Conservation (phyloP, 53 echinoderm and acorn worm genomes). For the Zoroaster sp. region DNA sequence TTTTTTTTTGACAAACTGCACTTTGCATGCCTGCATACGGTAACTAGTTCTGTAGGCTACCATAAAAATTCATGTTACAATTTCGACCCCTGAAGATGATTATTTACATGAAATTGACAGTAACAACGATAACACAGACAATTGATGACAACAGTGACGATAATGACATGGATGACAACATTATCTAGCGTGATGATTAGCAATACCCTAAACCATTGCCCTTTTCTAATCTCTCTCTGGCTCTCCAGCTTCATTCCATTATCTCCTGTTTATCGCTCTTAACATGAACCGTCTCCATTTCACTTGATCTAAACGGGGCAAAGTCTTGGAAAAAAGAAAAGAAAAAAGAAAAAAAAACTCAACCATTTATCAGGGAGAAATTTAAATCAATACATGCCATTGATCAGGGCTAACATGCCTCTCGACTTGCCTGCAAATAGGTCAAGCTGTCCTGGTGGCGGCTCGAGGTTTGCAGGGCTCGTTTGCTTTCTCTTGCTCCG, state of each 20-base stretch:
- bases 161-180: neutral
- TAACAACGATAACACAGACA: too few relatives aligned
- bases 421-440: slow-evolving; percentile 33
- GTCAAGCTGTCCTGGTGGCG: slow-evolving; percentile 7
- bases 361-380: slow-evolving; percentile 15
- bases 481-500: neutral
- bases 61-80: too few relatives aligned
- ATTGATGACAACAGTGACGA: neutral
- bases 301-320: slow-evolving; percentile 5
- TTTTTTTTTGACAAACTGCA: too few relatives aligned
- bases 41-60: too few relatives aligned
- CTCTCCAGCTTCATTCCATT: neutral
- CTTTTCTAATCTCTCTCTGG: neutral
- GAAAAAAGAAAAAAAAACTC: neutral
- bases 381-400: slow-evolving; percentile 24
- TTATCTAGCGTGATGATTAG: too few relatives aligned
- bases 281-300: neutral
- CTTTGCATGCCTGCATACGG: too few relatives aligned
- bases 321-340: neutral
- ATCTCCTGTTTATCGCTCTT: neutral
- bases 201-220: neutral
- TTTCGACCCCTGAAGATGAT: too few relatives aligned
- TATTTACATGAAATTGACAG: too few relatives aligned
- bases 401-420: slow-evolving; percentile 4
- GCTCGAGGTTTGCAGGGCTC: neutral